Conservation (phyloP, 2,113 vertebrate species). For the Mormyrus iriodes region DNA sequence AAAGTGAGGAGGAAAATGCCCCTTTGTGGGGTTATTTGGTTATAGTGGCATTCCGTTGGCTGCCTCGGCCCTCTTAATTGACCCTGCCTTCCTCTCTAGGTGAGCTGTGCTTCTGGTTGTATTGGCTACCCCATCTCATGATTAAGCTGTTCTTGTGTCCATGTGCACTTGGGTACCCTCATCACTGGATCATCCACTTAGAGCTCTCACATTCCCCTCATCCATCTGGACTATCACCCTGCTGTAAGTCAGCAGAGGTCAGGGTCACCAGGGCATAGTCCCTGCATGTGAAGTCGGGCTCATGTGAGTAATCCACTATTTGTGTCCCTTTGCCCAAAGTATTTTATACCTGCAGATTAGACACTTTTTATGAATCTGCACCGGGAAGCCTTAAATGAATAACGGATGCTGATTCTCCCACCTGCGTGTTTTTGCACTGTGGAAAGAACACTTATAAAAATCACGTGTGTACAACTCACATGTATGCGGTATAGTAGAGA, state of each 20-base stretch:
- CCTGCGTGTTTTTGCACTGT: not conserved
- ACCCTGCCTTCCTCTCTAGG: not conserved
- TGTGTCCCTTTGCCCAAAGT: not conserved
- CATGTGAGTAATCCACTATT: not conserved
- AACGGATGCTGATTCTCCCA: not conserved
- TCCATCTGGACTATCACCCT: not conserved
- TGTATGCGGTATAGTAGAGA: not conserved
- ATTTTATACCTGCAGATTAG: not conserved
- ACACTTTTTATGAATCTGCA: not conserved
- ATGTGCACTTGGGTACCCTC: not conserved
- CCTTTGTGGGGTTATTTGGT: not conserved
- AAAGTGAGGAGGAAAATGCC: not conserved
- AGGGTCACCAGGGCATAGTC: not conserved
- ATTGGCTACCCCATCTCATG: not conserved
- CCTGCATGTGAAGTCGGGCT: not conserved
- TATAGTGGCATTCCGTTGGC: not conserved
- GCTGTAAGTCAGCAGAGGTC: not conserved
- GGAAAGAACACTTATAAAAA: not conserved
- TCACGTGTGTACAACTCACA: not conserved
- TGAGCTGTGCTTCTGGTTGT: not conserved
- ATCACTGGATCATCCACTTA: not conserved
- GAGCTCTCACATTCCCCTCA: not conserved
- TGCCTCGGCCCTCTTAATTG: not conserved
- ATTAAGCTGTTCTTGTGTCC: not conserved
- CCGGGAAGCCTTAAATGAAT: not conserved